Evolutionary conservation across 2,888 invertebrate species (phyloP), one percentile per base, ranked within the genome.

Genomic region (Beris chalybata): DNA sequence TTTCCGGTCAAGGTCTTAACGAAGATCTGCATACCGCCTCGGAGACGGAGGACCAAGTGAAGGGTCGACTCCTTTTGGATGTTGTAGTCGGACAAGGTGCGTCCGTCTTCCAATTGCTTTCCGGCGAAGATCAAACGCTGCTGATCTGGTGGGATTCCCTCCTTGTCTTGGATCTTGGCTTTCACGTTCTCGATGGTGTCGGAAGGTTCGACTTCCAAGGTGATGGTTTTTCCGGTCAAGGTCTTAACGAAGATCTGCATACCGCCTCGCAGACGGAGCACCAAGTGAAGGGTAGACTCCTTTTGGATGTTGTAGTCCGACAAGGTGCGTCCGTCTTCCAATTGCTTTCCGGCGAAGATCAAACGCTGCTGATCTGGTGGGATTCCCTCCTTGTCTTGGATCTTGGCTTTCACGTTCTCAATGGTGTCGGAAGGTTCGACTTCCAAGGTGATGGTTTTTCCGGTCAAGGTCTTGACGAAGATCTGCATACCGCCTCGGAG

Each of bases 401-500:
- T 67, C 53, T 67, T 67, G 15, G 67, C 67, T 50, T 67, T 67
- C 0, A 67, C 67, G 32, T 67, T 67, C 63, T 67, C 67, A 15
- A 67, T 67, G 45, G 67, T 67, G 43, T 67, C 67, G 1, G 67
- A 67, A 5, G 67, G 57, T 43, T 67, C 67, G 31, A 67, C 67
- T 53, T 67, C 67, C 52, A 67, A 64, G 13, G 67, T 67, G 44
- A 67, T 67, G 52, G 67, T 67, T 32, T 67, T 67, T 9, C 67
- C 67, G 15, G 67, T 67, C 56, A 67, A 64, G 12, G 67, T 67
- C 53, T 67, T 67, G 0, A 67, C 67, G 57, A 67, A 67, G 56
- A 67, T 67, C 50, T 67, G 67, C 67, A 67, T 67, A 58, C 67
- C 71, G 48, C 71, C 71, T 29, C 72, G 71, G 0, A 71, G 70